Evolutionary conservation across 2,797 vertebrate genomes (phyloP), one percentile per base, ranked within the genome.

Genomic region (Limnodromus scolopaceus): DNA sequence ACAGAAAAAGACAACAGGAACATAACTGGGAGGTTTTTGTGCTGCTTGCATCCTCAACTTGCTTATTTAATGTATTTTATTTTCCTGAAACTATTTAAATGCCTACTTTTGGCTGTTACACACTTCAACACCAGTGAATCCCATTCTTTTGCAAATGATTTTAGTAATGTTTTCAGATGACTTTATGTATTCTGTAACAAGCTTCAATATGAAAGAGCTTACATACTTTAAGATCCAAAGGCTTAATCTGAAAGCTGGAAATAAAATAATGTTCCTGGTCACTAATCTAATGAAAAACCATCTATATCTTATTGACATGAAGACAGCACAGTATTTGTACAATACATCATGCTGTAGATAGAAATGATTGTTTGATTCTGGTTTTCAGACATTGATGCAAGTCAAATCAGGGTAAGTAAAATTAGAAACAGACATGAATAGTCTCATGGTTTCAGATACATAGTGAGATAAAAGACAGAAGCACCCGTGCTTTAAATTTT

Each of bases 71-170:
- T 93, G 46, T 51, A 57, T 94, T 93, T 92, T 88, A 22, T 78
- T 93, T 97, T 98, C 96, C 97, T 98, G 96, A 94, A 97, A 64
- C 53, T 28, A 86, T 88, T 91, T 92, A 79, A 87, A 85, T 89
- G 71, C 66, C 90, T 94, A 15, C 89, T 94, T 94, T 93, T 82
- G n/a, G 12, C 41, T 74, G 36, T 65, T 90, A 54, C 6, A 53
- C 14, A 16, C 45, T 53, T 78, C 48, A 76, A 43, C 27, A 49
- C 8, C 38, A 66, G 30, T 49, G 22, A 89, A 91, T 49, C 20
- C 46, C 18, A 41, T 63, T 83, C 3, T 74, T 80, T 77, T 84
- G n/a, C 34, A 60, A 60, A 57, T 19, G 70, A 85, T 80, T 92
- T 68, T 65, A 58, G 19, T 63, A 77, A 39, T 54, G 28, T 54